Evolutionary conservation across 2,888 invertebrate genomes (phyloP).

Genomic region (Ophraella communa): DNA sequence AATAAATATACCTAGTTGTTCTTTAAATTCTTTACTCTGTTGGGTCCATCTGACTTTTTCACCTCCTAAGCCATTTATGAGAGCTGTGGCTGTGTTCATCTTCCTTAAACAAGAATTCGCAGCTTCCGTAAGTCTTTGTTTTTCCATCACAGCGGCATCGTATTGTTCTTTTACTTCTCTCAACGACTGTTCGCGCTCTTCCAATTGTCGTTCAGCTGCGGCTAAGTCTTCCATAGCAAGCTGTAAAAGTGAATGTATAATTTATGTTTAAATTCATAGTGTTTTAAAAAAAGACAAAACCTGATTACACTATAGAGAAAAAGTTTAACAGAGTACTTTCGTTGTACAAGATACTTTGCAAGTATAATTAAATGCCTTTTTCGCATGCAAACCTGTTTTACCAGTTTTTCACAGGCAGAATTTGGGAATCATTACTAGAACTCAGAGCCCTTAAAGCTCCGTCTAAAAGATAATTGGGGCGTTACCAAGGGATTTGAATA

Average conservation of each 20-base stretch:
- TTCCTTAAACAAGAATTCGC: constrained; percentile 92
- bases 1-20: constrained; percentile 73
- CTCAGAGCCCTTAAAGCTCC: no score
- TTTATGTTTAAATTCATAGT: no score
- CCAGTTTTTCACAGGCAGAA: no score
- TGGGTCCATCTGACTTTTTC: constrained; percentile 92
- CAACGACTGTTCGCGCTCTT: constrained; percentile 88
- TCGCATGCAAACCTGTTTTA: not conserved
- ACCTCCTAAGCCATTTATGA: constrained; percentile 94
- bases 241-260: constrained; percentile 57
- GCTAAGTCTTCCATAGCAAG: constrained; percentile 90
- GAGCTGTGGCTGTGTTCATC: constrained; percentile 95
- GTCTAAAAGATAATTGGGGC: no score
- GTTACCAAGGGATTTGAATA: no score
- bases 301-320: no score
- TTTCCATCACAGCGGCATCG: constrained; percentile 91
- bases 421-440: no score
- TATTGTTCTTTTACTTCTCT: constrained; percentile 91
- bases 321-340: no score
- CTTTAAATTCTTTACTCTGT: constrained; percentile 91
- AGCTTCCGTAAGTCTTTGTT: constrained; percentile 89
- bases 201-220: constrained; percentile 85
- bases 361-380: no score
- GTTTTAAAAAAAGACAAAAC: no score
- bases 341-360: no score